Percentiles rank a stretch among this genome's conserved stretches.
phyloP scores from a whole-genome alignment of 2,888 invertebrate species.

The Ephialtes manifestator region DNA sequence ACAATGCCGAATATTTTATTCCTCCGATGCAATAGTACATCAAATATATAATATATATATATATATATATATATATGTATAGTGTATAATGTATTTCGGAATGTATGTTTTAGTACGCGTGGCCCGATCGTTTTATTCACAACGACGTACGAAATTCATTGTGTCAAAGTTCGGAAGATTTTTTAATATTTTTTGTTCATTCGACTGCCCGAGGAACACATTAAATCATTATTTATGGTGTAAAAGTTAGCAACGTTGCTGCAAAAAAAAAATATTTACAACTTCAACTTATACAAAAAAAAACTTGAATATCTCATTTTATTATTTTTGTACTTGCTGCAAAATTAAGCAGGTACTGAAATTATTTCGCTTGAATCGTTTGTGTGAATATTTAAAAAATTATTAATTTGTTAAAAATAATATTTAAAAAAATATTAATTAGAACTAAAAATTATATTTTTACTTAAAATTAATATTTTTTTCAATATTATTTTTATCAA shows the following conservation, averaged over 20 bases:
- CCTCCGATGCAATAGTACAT: conserved; percentile 59
- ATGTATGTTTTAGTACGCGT: conserved; percentile 30
- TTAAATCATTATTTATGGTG: conserved; percentile 2
- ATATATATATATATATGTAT: conserved; percentile 43
- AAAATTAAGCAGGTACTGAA: too few relatives aligned
- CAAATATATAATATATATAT: conserved; percentile 56
- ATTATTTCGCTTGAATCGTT: too few relatives aligned
- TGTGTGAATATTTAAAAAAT: too few relatives aligned
- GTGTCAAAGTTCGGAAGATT: conserved; percentile 12
- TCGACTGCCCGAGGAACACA: conserved; percentile 14
- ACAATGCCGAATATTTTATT: conserved; percentile 53
- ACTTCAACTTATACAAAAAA: too few relatives aligned
- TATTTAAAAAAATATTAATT: too few relatives aligned
- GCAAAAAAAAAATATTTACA: too few relatives aligned
- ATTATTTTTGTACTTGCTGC: too few relatives aligned
- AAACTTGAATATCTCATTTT: too few relatives aligned
- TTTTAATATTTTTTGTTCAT: not conserved
- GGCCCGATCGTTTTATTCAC: conserved; percentile 15
- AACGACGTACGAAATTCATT: conserved; percentile 22
- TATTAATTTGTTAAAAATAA: too few relatives aligned
- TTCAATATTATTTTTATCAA: too few relatives aligned
- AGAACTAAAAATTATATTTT: too few relatives aligned
- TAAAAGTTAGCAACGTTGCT: not conserved
- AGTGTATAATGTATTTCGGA: conserved; percentile 39
- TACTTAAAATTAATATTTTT: too few relatives aligned